phyloP scores from a whole-genome alignment of 2,797 vertebrate species.

The Neosilurus hyrtlii region DNA sequence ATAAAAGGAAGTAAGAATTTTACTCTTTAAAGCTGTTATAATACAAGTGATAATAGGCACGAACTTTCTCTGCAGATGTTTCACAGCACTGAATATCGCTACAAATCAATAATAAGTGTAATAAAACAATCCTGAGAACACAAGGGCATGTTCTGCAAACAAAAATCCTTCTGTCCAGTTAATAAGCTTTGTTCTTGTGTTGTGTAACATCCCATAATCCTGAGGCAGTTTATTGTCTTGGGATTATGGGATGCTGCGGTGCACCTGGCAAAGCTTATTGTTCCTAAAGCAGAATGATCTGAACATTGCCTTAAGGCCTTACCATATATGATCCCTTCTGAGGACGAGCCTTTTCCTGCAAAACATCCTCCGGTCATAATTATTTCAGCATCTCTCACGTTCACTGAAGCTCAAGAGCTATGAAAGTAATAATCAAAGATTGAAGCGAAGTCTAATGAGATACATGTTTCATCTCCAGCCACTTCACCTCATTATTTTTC shows the following conservation, averaged over 20 bases:
- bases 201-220: slow-evolving; percentile 2
- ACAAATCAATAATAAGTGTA: not conserved
- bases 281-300: slow-evolving; percentile 27
- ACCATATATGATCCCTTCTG: slow-evolving; percentile 1
- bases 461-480: slow-evolving; percentile 27
- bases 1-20: not conserved
- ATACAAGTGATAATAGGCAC: not conserved
- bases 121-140: not conserved
- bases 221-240: not conserved
- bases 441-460: slow-evolving; percentile 38
- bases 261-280: not conserved
- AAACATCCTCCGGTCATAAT: slow-evolving; percentile 41
- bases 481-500: slow-evolving; percentile 37
- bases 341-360: slow-evolving; percentile 30
- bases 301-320: slow-evolving; percentile 30
- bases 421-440: slow-evolving; percentile 36
- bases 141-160: not conserved
- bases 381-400: slow-evolving; percentile 40
- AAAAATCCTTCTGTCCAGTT: not conserved
- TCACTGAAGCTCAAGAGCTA: slow-evolving; percentile 27
- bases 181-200: not conserved
- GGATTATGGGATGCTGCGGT: not conserved
- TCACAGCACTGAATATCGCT: too few species aligned
- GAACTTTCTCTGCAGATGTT: not conserved
- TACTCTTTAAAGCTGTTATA: not conserved